phyloP scores from a whole-genome alignment of 2,797 vertebrate genomes.

The Rhinichthys osculus region DNA sequence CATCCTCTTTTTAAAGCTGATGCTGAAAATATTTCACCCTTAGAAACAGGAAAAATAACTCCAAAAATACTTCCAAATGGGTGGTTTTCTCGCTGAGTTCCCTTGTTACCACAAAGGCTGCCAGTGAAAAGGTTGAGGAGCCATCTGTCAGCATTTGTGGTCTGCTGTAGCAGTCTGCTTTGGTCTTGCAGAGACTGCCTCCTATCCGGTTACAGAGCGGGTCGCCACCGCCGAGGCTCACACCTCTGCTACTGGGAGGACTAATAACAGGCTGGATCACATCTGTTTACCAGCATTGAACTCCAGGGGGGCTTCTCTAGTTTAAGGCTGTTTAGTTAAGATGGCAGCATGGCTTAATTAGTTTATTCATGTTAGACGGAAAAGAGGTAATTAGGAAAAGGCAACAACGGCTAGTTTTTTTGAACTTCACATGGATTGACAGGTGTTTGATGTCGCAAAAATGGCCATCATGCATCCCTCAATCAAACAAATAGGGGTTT shows the following conservation, averaged over 20 bases:
- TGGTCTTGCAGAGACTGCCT: slow-evolving; percentile 67
- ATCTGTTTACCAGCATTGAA: slow-evolving; percentile 31
- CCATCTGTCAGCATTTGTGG: slow-evolving; percentile 82
- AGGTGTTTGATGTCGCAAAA: slow-evolving; percentile 4
- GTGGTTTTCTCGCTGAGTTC: slow-evolving; percentile 71
- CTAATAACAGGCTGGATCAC: slow-evolving; percentile 43
- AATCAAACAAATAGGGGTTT: background rate
- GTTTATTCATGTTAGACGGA: slow-evolving; percentile 32
- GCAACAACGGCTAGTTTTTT: background rate
- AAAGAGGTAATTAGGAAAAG: slow-evolving; percentile 16
- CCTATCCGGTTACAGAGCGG: slow-evolving; percentile 39
- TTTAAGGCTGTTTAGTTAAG: slow-evolving; percentile 43
- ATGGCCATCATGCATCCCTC: background rate
- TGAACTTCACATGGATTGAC: background rate
- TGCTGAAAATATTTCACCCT: slow-evolving; percentile 37
- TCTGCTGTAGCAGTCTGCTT: slow-evolving; percentile 78
- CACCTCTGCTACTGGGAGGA: slow-evolving; percentile 33
- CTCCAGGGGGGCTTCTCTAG: slow-evolving; percentile 36
- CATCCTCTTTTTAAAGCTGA: slow-evolving; percentile 20
- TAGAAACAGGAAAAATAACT: slow-evolving; percentile 67
- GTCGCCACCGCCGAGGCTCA: slow-evolving; percentile 5
- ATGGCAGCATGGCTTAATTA: slow-evolving; percentile 39
- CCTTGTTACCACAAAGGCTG: slow-evolving; percentile 74
- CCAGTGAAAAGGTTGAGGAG: slow-evolving; percentile 76
- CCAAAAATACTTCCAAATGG: slow-evolving; percentile 68